Base-by-base conservation (phyloP, 2,888 invertebrate genomes). In the Steinernema hermaphroditum region DNA sequence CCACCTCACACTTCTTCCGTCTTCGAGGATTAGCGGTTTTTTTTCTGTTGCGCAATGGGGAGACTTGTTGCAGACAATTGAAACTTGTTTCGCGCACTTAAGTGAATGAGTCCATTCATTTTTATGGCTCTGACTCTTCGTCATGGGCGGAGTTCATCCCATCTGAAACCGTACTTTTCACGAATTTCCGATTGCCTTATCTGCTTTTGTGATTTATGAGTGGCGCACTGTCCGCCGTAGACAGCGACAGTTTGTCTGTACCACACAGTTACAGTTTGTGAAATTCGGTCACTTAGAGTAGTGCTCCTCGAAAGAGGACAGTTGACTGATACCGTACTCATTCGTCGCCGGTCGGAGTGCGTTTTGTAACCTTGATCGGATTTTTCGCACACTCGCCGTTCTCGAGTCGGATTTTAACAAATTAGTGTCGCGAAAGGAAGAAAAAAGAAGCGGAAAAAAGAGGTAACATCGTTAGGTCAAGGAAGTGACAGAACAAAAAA, bases 1-100 rank as follows among this genome's bases (percentile, higher is more conserved):
- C 62, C 62, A 32, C 62, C 62, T 62, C 62, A 62, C 62, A 62
- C 62, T 62, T 62, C 62, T 62, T 62, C 62, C 62, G 62, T 62
- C 62, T 62, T 62, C 32, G 62, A 62, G 62, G 62, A 62, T 62
- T 62, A 62, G 62, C 62, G 62, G 62, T 62, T 62, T 62, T n/a
- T n/a, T 62, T 62, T 24, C 62, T 62, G 62, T 62, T 62, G 62
- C 62, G 62, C 29, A 62, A 62, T 62, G 19, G 29, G 19, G 29
- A 32, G 62, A 62, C 62, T 62, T 62, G 62, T 62, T 62, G 62
- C 62, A 62, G 29, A 62, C 62, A 29, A 62, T 62, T 62, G 62
- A 32, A 62, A 62, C 62, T 62, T 62, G 62, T 62, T 62, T 62
- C 62, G 62, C 62, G 62, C 62, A 62, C 62, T 62, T 62, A 29